These are phyloP conservation scores for Holothuria glaberrima DNA, from an alignment of 35 echinoderm and acorn worm genomes.

Conservation along the genomic window DNA sequence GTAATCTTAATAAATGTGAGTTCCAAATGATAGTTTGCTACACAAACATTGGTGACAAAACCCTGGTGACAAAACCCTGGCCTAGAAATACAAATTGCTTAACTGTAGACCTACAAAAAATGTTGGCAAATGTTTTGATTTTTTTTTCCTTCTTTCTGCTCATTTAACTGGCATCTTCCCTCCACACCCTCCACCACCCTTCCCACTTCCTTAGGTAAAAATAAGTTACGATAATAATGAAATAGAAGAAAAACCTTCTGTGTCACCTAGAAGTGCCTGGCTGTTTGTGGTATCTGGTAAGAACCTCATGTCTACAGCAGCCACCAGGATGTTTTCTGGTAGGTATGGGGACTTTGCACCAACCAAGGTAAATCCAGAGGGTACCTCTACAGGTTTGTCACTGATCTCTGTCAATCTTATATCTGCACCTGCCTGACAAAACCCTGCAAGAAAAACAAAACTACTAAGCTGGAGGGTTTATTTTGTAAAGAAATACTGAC, in stretches of 20 bases:
- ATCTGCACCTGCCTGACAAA: conserved; percentile 95
- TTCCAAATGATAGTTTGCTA: neutral
- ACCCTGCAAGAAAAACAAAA: conserved; percentile 58
- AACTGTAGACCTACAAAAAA: too few relatives aligned
- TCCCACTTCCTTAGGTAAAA: too few relatives aligned
- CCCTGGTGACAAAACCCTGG: too few relatives aligned
- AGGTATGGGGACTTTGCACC: conserved; percentile 95
- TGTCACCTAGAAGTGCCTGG: conserved; percentile 87
- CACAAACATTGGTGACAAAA: neutral
- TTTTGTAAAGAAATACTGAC: too few relatives aligned
- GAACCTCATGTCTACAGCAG: conserved; percentile 90
- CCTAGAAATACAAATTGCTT: too few relatives aligned
- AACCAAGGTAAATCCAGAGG: conserved; percentile 86
- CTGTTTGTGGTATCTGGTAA: conserved; percentile 84
- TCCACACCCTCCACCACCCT: too few relatives aligned
- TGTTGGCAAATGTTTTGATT: too few relatives aligned
- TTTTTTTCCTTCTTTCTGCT: neutral
- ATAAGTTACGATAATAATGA: neutral
- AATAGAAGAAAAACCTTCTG: neutral
- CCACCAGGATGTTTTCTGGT: conserved; percentile 91
- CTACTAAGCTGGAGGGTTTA: too few relatives aligned
- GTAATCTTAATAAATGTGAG: too few relatives aligned
- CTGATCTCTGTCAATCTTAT: conserved; percentile 91
- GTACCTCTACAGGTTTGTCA: conserved; percentile 83
- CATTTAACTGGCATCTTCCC: neutral